phyloP scores from a whole-genome alignment of 2,797 vertebrate genomes.

The Cossypha caffra region DNA sequence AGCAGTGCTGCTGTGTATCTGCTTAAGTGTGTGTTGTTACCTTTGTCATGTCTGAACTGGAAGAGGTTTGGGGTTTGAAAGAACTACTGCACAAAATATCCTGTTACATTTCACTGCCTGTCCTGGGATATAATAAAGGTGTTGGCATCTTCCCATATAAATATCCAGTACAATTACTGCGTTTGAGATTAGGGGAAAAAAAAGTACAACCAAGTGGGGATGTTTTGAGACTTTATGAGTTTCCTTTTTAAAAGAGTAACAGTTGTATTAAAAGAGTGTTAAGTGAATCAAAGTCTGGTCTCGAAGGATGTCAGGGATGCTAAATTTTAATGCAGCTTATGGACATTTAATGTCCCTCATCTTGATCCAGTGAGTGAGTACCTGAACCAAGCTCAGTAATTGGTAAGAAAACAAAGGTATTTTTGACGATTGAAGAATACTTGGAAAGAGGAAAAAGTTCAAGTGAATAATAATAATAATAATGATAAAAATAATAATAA shows the following conservation, averaged over 20 bases:
- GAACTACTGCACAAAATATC: not conserved
- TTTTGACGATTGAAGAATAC: slow-evolving; percentile 30
- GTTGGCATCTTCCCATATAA: not conserved
- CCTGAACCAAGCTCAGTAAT: not conserved
- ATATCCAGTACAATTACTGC: not conserved
- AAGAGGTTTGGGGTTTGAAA: not conserved
- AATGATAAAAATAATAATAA: not conserved
- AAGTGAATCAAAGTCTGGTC: not conserved
- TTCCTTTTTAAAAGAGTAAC: not conserved
- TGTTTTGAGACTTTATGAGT: not conserved
- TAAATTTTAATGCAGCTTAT: rapidly evolving
- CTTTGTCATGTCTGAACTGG: not conserved
- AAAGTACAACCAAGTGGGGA: not conserved
- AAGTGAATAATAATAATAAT: not conserved
- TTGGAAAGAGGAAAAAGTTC: slow-evolving; percentile 50
- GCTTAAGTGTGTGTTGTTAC: not conserved
- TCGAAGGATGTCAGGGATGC: not conserved
- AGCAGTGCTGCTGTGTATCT: not conserved
- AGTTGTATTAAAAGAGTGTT: not conserved
- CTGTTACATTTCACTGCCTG: not conserved
- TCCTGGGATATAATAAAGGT: not conserved
- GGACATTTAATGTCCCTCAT: not conserved
- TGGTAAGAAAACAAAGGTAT: not conserved
- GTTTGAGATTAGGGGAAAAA: not conserved
- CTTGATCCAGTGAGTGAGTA: too few relatives aligned